Percentiles rank a stretch among this genome's conserved stretches.
Evolutionary conservation across 2,888 invertebrate species (phyloP).

Genomic region (Yponomeuta cagnagella): DNA sequence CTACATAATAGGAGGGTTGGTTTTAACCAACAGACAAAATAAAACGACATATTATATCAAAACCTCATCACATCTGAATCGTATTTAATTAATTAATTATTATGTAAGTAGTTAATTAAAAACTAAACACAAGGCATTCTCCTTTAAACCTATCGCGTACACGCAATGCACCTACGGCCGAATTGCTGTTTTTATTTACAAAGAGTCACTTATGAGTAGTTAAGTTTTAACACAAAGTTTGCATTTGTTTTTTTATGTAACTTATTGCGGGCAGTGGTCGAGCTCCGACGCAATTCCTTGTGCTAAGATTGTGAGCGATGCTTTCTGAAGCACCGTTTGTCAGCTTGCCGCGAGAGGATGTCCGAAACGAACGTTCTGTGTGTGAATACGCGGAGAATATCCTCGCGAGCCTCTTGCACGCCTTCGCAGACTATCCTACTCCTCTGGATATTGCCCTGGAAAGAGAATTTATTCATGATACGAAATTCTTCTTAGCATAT

Average conservation of each 20-base stretch:
- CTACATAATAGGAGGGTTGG: too few relatives aligned
- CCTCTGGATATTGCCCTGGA: conserved; percentile 95
- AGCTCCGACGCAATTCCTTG: background rate
- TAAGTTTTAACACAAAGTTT: background rate
- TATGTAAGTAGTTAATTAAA: conserved; percentile 41
- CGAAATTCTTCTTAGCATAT: too few relatives aligned
- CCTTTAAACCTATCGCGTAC: conserved; percentile 30
- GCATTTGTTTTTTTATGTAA: background rate
- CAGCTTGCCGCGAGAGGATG: conserved; percentile 92
- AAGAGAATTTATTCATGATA: conserved; percentile 17
- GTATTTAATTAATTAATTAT: conserved; percentile 8
- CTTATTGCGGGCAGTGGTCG: background rate
- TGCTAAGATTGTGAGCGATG: conserved; percentile 82
- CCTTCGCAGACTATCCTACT: conserved; percentile 95
- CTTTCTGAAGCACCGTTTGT: conserved; percentile 94
- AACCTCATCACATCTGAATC: background rate
- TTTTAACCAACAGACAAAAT: too few relatives aligned
- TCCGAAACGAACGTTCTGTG: conserved; percentile 93
- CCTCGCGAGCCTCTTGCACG: conserved; percentile 89
- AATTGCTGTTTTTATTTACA: background rate
- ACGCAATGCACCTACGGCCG: conserved; percentile 25
- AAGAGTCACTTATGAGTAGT: conserved; percentile 1
- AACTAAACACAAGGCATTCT: conserved; percentile 48
- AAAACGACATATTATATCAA: conserved; percentile 1
- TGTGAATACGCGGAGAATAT: conserved; percentile 92